Percentiles rank a stretch among this genome's conserved stretches.
phyloP scores from a whole-genome alignment of 2,797 vertebrate species.

The Notolepis coatsorum region DNA sequence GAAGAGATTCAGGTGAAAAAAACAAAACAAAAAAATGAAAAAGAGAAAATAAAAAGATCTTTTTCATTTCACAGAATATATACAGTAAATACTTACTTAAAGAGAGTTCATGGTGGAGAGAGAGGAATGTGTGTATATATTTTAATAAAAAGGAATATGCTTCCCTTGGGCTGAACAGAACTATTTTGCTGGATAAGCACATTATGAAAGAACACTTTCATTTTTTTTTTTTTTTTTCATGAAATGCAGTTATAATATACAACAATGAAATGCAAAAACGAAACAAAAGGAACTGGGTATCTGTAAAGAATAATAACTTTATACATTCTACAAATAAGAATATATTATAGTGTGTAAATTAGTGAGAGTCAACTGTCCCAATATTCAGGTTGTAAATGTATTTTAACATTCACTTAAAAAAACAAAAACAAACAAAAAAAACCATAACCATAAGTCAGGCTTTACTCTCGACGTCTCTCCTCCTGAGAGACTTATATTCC shows the following conservation, averaged over 20 bases:
- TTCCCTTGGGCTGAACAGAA: slow-evolving; percentile 75
- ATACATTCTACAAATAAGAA: slow-evolving; percentile 79
- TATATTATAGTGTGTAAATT: slow-evolving; percentile 81
- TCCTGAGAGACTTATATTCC: slow-evolving; percentile 31
- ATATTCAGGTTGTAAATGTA: slow-evolving; percentile 84
- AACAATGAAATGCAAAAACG: slow-evolving; percentile 70
- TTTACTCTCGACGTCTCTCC: slow-evolving; percentile 46
- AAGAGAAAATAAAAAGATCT: slow-evolving; percentile 4
- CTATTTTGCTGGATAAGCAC: slow-evolving; percentile 84
- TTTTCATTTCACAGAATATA: slow-evolving; percentile 66
- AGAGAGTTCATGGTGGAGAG: slow-evolving; percentile 65
- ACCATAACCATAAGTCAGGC: slow-evolving; percentile 64
- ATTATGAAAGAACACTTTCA: slow-evolving; percentile 76
- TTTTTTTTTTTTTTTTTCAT: slow-evolving; percentile 76
- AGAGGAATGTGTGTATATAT: slow-evolving; percentile 84
- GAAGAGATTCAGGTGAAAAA: slow-evolving; percentile 84
- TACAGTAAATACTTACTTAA: slow-evolving; percentile 72
- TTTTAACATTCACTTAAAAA: slow-evolving; percentile 74
- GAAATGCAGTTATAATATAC: slow-evolving; percentile 76
- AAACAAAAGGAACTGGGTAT: slow-evolving; percentile 70
- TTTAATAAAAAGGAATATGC: slow-evolving; percentile 79
- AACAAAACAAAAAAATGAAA: slow-evolving; percentile 22
- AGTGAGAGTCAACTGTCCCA: slow-evolving; percentile 79
- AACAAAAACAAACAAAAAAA: slow-evolving; percentile 59
- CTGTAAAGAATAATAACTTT: slow-evolving; percentile 80